Percentiles rank a stretch among this genome's conserved stretches.
Evolutionary conservation across 2,113 vertebrate genomes (phyloP).

Genomic region (Sander vitreus): DNA sequence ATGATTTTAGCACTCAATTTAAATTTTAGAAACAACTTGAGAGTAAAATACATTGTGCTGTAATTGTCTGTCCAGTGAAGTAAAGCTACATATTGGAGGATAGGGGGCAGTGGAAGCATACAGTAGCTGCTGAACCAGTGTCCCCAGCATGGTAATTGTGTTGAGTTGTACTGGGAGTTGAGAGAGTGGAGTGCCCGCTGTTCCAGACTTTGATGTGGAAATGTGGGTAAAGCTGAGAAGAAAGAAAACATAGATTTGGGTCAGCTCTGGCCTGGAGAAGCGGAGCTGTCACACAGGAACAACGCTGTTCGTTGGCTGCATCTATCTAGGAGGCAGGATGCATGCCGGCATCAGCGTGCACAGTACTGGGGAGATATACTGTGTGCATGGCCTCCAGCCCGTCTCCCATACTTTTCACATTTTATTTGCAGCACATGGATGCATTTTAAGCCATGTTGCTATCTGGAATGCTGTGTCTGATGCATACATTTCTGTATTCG

Average conservation of each 20-base stretch:
- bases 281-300: conserved; percentile 68
- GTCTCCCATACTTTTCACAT: conserved; percentile 34
- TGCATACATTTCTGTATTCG: conserved; percentile 15
- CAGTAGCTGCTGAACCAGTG: conserved; percentile 11
- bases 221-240: conserved; percentile 25
- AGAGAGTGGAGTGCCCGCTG: conserved; percentile 1
- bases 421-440: conserved; percentile 43
- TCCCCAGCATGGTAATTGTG: conserved; percentile 28
- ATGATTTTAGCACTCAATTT: background rate
- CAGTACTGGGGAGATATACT: conserved; percentile 57
- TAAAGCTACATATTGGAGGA: conserved; percentile 20
- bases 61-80: conserved; percentile 8
- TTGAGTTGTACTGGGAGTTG: conserved; percentile 28
- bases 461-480: background rate
- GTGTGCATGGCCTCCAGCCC: conserved; percentile 27
- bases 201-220: conserved; percentile 17
- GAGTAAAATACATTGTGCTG: background rate
- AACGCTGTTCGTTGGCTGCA: conserved; percentile 50
- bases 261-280: conserved; percentile 71
- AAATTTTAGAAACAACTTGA: background rate
- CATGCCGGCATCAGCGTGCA: conserved; percentile 51
- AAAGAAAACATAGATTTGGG: conserved; percentile 64
- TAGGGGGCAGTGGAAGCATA: conserved; percentile 74
- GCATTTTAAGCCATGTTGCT: conserved; percentile 18
- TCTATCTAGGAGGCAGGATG: conserved; percentile 69